Evolutionary conservation across 2,113 vertebrate genomes (phyloP).

Genomic region (Rhea americana): DNA sequence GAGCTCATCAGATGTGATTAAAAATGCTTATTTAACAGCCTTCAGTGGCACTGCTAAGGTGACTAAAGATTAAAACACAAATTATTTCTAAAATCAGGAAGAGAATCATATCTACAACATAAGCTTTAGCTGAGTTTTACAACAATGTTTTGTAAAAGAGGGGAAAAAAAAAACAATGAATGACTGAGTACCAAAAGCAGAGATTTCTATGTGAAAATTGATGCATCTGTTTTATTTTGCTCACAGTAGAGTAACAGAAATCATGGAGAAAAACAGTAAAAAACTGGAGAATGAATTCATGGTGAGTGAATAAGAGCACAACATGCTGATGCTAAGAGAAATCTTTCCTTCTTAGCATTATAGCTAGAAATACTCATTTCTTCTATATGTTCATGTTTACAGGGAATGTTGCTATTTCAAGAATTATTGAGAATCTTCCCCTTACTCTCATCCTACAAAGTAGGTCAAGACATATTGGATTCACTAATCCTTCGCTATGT

Average conservation of each 20-base stretch:
- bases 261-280: not conserved
- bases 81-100: not conserved
- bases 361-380: not conserved
- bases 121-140: not conserved
- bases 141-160: not conserved
- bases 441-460: constrained; percentile 11
- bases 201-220: not conserved
- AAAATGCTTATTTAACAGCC: not conserved
- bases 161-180: not conserved
- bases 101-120: not conserved
- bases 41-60: not conserved
- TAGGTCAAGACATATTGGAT: not conserved
- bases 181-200: not conserved
- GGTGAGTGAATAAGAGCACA: not conserved
- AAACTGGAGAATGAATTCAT: not conserved
- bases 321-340: not conserved
- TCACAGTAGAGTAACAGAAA: not conserved
- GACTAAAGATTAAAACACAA: not conserved
- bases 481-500: not conserved
- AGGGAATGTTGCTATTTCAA: constrained; percentile 5
- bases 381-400: constrained; percentile 1
- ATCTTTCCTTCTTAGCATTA: not conserved
- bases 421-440: not conserved
- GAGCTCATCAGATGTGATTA: not conserved
- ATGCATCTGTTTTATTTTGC: not conserved